Percentiles rank a stretch among this genome's conserved stretches.
These are phyloP conservation scores for Lochmaea crataegi DNA, from an alignment of 2,888 invertebrate species.

Conservation along the genomic window DNA sequence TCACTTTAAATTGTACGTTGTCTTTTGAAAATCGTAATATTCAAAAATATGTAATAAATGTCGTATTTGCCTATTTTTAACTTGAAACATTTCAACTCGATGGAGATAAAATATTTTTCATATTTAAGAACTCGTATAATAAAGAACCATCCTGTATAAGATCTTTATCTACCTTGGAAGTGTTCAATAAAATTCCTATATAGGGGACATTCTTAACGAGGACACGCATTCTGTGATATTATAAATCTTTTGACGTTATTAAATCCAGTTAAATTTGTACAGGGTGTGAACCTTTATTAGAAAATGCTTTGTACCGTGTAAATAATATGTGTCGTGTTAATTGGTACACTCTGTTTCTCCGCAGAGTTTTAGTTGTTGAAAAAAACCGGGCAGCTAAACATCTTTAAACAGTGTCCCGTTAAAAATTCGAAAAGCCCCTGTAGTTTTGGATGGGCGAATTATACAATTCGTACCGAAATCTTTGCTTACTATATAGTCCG, in stretches of 20 bases:
- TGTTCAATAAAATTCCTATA: conserved; percentile 13
- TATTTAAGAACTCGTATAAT: not conserved
- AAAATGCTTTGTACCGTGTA: no score
- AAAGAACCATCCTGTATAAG: conserved; percentile 6
- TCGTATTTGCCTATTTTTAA: not conserved
- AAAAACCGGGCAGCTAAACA: conserved; percentile 23
- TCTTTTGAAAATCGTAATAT: not conserved
- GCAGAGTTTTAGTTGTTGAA: no score
- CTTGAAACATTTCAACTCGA: not conserved
- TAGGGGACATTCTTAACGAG: not conserved
- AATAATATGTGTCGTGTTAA: no score
- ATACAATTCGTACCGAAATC: conserved; percentile 1
- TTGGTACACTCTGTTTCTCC: no score
- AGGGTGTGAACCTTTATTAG: not conserved
- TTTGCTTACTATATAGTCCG: not conserved
- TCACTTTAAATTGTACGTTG: not conserved
- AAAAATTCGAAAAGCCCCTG: conserved; percentile 14
- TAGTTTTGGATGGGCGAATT: conserved; percentile 8
- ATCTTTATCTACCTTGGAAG: conserved; percentile 18
- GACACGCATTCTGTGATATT: conserved; percentile 24
- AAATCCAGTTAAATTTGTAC: not conserved
- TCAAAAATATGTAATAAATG: not conserved
- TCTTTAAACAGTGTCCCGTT: conserved; percentile 23
- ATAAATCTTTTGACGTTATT: conserved; percentile 7
- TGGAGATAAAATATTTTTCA: not conserved